Percentiles rank a stretch among this genome's conserved stretches.
These are phyloP conservation scores for Callosobruchus maculatus DNA, from an alignment of 2,888 invertebrate species.

Conservation along the genomic window DNA sequence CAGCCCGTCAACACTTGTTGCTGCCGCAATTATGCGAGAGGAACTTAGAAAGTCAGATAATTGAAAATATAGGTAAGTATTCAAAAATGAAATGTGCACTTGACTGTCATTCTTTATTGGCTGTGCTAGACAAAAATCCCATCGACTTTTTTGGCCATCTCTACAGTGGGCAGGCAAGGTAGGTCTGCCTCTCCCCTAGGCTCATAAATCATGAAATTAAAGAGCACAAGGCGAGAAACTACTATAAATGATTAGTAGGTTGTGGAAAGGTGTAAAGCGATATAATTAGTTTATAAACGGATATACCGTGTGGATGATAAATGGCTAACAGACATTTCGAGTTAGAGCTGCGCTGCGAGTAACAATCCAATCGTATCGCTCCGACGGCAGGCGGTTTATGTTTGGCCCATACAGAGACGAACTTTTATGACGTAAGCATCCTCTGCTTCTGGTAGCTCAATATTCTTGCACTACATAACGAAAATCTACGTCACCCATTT, in stretches of 20 bases:
- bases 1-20: too few species aligned
- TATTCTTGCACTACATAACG: too few species aligned
- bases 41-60: too few species aligned
- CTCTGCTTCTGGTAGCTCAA: too few species aligned
- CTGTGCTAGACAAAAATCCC: too few species aligned
- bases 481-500: too few species aligned
- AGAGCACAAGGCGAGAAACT: slow-evolving; percentile 9
- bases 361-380: slow-evolving; percentile 25
- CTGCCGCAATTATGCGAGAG: too few species aligned
- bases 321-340: slow-evolving; percentile 30
- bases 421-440: neutral
- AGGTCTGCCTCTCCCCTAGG: neutral
- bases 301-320: slow-evolving; percentile 23
- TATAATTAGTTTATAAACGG: slow-evolving; percentile 27
- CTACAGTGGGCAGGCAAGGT: neutral
- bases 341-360: slow-evolving; percentile 21
- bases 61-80: too few species aligned
- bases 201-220: slow-evolving; percentile 1
- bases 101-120: too few species aligned
- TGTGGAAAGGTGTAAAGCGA: slow-evolving; percentile 24
- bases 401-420: neutral
- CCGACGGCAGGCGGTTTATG: neutral
- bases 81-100: too few species aligned
- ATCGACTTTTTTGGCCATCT: neutral
- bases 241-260: slow-evolving; percentile 15